A percentile compares a stretch with the other conserved stretches of the same genome.
phyloP scores from a whole-genome alignment of 2,888 invertebrate genomes.

The Busseola fusca region DNA sequence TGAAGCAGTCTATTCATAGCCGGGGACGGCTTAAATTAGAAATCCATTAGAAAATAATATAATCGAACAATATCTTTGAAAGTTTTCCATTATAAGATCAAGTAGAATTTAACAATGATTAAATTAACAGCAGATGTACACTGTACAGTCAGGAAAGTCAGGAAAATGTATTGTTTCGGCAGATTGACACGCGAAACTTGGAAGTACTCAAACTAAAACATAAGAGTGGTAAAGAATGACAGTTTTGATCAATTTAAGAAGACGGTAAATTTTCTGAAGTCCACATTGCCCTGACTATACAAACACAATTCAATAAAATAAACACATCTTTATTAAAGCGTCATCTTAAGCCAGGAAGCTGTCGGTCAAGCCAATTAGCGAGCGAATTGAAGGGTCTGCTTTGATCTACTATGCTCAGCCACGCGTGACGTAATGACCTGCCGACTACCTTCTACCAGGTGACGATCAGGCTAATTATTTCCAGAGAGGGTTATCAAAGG shows the following conservation, averaged over 20 bases:
- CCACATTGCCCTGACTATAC: neutral
- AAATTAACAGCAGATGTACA: neutral
- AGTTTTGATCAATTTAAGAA: neutral
- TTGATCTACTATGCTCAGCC: constrained; percentile 78
- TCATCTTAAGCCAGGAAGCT: constrained; percentile 60
- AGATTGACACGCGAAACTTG: neutral
- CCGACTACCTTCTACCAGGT: constrained; percentile 60
- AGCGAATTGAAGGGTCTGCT: constrained; percentile 77
- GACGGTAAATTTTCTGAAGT: neutral
- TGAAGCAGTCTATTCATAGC: constrained; percentile 28
- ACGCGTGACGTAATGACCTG: constrained; percentile 65
- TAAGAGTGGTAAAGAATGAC: neutral
- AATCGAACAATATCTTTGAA: neutral
- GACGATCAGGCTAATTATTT: constrained; percentile 61
- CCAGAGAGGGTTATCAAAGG: constrained; percentile 47
- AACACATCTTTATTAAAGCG: constrained; percentile 31
- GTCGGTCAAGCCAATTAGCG: constrained; percentile 85
- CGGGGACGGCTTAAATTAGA: constrained; percentile 15
- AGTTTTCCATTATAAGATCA: neutral
- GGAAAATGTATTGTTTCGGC: neutral
- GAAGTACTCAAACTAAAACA: neutral
- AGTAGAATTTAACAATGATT: neutral
- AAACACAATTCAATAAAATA: neutral
- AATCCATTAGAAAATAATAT: neutral
- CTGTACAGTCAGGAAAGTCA: neutral